Conservation (phyloP, 2,797 vertebrate species). For the Dipus sagitta region DNA sequence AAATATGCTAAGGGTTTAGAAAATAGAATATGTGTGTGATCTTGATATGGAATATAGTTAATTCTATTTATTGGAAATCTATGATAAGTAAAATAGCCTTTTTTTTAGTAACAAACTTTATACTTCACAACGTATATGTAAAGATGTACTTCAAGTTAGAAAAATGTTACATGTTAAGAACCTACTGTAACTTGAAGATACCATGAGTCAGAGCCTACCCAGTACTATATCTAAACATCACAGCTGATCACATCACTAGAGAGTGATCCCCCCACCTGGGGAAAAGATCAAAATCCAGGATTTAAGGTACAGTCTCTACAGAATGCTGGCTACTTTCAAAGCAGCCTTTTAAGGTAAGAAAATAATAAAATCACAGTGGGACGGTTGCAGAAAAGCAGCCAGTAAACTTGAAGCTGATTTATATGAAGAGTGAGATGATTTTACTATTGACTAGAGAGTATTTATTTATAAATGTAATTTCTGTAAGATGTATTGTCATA, state of each 20-base stretch:
- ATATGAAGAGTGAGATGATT: constrained; percentile 36
- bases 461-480: background rate
- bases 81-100: background rate
- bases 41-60: constrained; percentile 18
- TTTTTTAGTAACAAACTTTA: too few species aligned
- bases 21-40: constrained; percentile 1
- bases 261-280: too few species aligned
- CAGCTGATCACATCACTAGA: too few species aligned
- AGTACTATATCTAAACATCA: too few species aligned
- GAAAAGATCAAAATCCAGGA: too few species aligned
- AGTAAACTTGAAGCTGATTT: constrained; percentile 24
- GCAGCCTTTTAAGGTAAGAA: background rate
- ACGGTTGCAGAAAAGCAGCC: background rate
- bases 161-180: too few species aligned
- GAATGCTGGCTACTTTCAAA: too few species aligned
- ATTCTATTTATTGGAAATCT: background rate
- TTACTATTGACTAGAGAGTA: background rate
- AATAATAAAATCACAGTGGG: constrained; percentile 43
- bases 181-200: too few species aligned
- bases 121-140: too few species aligned
- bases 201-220: too few species aligned
- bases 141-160: too few species aligned
- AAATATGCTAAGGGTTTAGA: constrained; percentile 27
- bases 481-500: background rate
- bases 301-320: background rate